Percentiles rank a stretch among this genome's conserved stretches.
phyloP scores from a whole-genome alignment of 2,888 invertebrate species.

The Lucinisca nassula region DNA sequence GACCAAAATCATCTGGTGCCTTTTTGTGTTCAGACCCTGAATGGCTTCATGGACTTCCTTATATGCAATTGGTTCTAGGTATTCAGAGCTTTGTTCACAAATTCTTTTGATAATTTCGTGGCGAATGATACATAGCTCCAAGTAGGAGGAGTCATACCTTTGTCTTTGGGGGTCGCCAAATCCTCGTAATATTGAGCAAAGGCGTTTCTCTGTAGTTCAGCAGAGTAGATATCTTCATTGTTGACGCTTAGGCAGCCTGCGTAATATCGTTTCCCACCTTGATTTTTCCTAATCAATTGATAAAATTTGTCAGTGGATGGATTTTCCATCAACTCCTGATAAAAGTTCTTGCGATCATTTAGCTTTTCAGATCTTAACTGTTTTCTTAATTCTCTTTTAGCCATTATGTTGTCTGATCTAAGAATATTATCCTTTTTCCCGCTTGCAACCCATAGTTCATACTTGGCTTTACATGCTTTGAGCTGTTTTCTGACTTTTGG shows the following conservation, averaged over 20 bases:
- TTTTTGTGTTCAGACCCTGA: not conserved
- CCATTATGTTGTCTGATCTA: not conserved
- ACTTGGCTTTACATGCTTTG: not conserved
- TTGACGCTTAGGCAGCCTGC: not conserved
- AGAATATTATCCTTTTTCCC: not conserved
- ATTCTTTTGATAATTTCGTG: not conserved
- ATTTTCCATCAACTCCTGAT: not conserved
- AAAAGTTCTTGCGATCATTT: not conserved
- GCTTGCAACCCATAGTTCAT: not conserved
- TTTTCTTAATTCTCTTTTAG: not conserved
- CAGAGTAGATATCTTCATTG: not conserved
- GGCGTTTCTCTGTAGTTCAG: not conserved
- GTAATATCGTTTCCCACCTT: not conserved
- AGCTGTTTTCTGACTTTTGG: not conserved
- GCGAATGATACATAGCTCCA: not conserved
- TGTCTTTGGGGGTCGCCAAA: not conserved
- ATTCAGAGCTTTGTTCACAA: not conserved
- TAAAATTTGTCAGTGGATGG: not conserved
- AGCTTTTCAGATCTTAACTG: not conserved
- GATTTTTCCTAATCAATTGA: not conserved
- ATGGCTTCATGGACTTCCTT: not conserved
- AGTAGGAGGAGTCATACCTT: not conserved
- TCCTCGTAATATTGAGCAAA: not conserved
- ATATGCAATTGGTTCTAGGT: not conserved
- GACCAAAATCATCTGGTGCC: conserved; percentile 1